phyloP scores from a whole-genome alignment of 2,888 invertebrate genomes.

The Athrips mouffetella region DNA sequence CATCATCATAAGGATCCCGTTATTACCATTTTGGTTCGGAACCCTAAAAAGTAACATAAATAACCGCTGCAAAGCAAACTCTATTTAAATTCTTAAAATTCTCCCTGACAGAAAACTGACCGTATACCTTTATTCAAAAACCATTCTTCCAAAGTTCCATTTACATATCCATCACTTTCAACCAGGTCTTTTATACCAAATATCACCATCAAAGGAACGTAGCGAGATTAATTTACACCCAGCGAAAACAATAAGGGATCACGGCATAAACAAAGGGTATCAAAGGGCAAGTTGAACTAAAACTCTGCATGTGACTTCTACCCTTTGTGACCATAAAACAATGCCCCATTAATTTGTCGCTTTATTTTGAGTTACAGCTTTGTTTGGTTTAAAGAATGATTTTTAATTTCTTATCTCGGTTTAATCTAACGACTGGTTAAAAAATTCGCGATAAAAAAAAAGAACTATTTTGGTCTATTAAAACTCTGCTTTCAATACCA shows the following conservation, averaged over 20 bases:
- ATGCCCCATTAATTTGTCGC: conserved; percentile 53
- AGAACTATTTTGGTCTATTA: background rate
- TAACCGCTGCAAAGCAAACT: too few relatives aligned
- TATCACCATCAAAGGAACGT: conserved; percentile 70
- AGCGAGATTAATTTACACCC: conserved; percentile 74
- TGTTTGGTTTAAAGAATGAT: conserved; percentile 4
- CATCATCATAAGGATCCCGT: too few relatives aligned
- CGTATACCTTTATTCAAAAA: conserved; percentile 7
- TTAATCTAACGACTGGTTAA: background rate
- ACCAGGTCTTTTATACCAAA: conserved; percentile 53
- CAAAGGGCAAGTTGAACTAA: conserved; percentile 66
- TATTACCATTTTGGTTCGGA: too few relatives aligned
- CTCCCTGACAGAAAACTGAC: conserved; percentile 12
- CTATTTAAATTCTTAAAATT: too few relatives aligned
- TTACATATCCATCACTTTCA: conserved; percentile 59
- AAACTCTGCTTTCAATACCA: background rate
- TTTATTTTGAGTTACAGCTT: conserved; percentile 31
- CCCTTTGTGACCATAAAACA: conserved; percentile 63
- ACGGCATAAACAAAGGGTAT: conserved; percentile 57
- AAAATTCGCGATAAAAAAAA: background rate
- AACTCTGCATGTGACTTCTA: conserved; percentile 75
- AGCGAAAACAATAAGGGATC: conserved; percentile 58
- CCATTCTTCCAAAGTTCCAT: conserved; percentile 30
- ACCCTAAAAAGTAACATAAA: too few relatives aligned
- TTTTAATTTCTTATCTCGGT: background rate